These are phyloP conservation scores for Caerostris darwini DNA, from an alignment of 1,140 invertebrate genomes.

Conservation along the genomic window DNA sequence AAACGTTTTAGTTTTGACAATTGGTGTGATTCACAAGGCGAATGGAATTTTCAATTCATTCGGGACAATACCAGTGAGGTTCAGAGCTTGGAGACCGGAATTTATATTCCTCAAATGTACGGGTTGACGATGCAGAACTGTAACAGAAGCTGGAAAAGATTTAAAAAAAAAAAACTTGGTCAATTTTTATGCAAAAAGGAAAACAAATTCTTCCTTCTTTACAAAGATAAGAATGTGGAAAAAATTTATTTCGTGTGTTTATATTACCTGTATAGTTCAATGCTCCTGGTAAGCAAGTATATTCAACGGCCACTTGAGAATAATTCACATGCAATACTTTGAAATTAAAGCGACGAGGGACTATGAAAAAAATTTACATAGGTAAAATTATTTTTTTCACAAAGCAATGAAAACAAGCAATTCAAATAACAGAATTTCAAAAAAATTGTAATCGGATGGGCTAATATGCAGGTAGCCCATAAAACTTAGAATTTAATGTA, in stretches of 20 bases:
- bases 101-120: neutral
- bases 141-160: conserved; percentile 23
- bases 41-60: neutral
- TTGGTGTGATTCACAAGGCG: conserved; percentile 5
- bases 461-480: no score
- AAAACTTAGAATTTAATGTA: no score
- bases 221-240: neutral
- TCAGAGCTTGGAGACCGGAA: neutral
- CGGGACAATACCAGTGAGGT: neutral
- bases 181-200: neutral
- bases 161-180: neutral
- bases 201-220: neutral
- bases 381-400: no score
- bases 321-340: conserved; percentile 40
- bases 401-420: no score
- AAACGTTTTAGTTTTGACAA: neutral
- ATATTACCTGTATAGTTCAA: conserved; percentile 3
- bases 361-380: neutral
- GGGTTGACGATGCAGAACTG: conserved; percentile 34
- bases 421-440: no score
- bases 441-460: no score
- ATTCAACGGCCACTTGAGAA: conserved; percentile 32
- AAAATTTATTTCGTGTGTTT: neutral
- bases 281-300: conserved; percentile 27
- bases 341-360: neutral